Base-by-base conservation (phyloP, 2,113 vertebrate species). In the Argyrosomus japonicus region DNA sequence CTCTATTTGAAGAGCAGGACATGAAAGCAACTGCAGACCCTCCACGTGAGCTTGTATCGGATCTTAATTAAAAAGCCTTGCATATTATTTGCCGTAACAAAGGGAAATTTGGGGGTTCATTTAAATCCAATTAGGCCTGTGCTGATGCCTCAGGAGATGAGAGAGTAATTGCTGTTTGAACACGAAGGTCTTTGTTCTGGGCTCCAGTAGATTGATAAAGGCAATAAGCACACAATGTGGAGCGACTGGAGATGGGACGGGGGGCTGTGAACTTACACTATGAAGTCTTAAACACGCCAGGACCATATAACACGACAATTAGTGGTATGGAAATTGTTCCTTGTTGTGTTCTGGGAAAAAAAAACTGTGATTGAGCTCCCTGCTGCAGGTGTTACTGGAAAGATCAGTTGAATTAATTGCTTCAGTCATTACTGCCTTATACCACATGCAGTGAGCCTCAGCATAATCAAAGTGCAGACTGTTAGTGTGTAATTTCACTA, bases 31-130 rank as follows among this genome's bases (percentile, higher is more conserved):
- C 93, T 82, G 58, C 88, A 92, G 95, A 95, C 96, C 96, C 81
- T 95, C 95, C 90, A 95, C 94, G 89, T 95, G 95, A 95, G 93
- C 95, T 96, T 92, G 94, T 96, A 96, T 97, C 92, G 92, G 95
- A 97, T 97, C 97, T 97, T 98, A 98, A 98, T 99, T 98, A 95
- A 98, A 98, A 97, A 97, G 96, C 95, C 95, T 95, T 94, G 96
- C 96, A 96, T 97, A 96, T 97, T 97, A 97, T 96, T 97, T 95
- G 94, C 97, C 96, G 96, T 97, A 97, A 97, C 97, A 98, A 97
- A 97, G 96, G 92, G 92, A 93, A 95, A 97, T 98, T 96, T 97
- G 96, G 96, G 95, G 97, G 97, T 98, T 98, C 96, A 97, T 98
- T 98, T 98, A 97, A 98, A 98, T 98, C 96, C 97, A 97, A 98